Conservation (phyloP, 1,140 invertebrate species). For the Dolichoris vasculosae region DNA sequence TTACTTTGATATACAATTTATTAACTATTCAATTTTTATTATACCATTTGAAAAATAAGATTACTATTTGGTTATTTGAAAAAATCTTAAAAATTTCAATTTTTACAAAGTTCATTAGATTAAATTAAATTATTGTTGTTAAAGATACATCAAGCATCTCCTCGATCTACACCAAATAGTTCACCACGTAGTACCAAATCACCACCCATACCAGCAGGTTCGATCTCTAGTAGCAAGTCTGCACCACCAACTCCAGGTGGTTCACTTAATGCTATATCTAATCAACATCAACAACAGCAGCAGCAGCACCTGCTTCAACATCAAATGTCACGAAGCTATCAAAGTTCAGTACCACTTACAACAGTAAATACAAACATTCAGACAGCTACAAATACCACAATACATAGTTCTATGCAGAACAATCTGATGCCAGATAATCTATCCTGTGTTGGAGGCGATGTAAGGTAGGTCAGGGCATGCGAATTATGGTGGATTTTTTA, state of each 20-base stretch:
- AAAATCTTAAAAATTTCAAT: too few species aligned
- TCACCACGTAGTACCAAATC: constrained; percentile 93
- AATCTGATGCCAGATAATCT: constrained; percentile 73
- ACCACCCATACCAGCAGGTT: constrained; percentile 79
- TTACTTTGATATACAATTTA: too few species aligned
- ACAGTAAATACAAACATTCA: constrained; percentile 62
- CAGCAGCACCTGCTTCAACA: constrained; percentile 63
- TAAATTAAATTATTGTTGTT: not conserved
- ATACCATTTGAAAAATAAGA: too few species aligned
- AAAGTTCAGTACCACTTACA: constrained; percentile 66
- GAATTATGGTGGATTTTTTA: not conserved
- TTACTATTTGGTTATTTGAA: too few species aligned
- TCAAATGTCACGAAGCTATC: constrained; percentile 72
- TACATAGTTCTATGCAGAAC: constrained; percentile 72
- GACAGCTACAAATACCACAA: constrained; percentile 69
- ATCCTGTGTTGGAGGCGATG: constrained; percentile 77
- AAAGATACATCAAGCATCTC: constrained; percentile 89
- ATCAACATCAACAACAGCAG: constrained; percentile 60
- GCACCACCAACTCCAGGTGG: constrained; percentile 83
- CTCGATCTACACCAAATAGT: constrained; percentile 91
- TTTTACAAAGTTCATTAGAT: too few species aligned
- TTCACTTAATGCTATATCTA: constrained; percentile 66
- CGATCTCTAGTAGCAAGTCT: constrained; percentile 77
- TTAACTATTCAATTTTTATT: too few species aligned
- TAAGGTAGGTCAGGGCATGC: constrained; percentile 70